phyloP scores from a whole-genome alignment of 1,140 invertebrate genomes.

The Diorhabda sublineata region DNA sequence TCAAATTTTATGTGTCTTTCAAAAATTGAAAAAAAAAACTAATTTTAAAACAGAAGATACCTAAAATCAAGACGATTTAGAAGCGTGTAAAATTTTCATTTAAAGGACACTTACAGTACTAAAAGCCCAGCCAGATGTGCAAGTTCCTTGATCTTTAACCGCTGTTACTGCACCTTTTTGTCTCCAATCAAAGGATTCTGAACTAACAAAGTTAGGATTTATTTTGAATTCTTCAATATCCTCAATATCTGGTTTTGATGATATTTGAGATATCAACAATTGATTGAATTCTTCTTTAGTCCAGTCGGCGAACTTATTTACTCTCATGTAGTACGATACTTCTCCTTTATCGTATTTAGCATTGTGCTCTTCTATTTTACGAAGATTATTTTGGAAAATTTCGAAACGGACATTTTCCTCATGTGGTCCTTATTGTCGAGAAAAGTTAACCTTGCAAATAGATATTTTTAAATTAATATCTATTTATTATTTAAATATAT shows the following conservation, averaged over 20 bases:
- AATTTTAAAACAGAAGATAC: no score
- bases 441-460: not conserved
- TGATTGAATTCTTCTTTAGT: slow-evolving; percentile 25
- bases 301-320: slow-evolving; percentile 29
- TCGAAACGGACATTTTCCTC: slow-evolving; percentile 75
- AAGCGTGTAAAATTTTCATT: not conserved
- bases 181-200: slow-evolving; percentile 4
- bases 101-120: slow-evolving; percentile 6
- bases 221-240: not conserved
- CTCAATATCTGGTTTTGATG: not conserved
- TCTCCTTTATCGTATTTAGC: slow-evolving; percentile 25
- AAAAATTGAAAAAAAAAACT: not conserved
- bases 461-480: not conserved
- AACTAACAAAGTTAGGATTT: not conserved
- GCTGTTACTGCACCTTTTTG: not conserved
- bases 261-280: slow-evolving; percentile 7
- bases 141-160: not conserved
- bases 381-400: slow-evolving; percentile 27
- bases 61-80: not conserved
- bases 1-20: not conserved
- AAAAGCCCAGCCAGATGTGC: slow-evolving; percentile 8
- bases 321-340: slow-evolving; percentile 21
- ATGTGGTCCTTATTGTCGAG: no score
- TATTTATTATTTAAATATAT: not conserved
- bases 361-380: slow-evolving; percentile 28